Evolutionary conservation across 2,797 vertebrate genomes (phyloP).

Genomic region (Peromyscus eremicus): DNA sequence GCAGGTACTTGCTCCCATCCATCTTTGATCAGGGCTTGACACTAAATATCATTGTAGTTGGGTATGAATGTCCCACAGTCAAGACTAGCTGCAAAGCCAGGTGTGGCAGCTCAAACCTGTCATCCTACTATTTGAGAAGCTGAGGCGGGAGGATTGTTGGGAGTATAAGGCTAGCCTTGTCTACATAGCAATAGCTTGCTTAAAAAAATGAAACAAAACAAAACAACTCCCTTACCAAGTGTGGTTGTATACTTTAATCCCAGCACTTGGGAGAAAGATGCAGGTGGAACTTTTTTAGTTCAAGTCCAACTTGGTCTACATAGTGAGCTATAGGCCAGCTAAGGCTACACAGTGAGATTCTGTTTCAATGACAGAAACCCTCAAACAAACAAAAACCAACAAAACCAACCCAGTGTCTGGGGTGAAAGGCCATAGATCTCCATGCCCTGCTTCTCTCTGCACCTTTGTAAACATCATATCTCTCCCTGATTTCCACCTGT

Average conservation of each 20-base stretch:
- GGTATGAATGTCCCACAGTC: neutral
- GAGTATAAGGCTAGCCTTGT: neutral
- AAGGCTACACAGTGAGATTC: neutral
- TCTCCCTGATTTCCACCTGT: neutral
- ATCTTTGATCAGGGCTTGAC: neutral
- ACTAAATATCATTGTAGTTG: neutral
- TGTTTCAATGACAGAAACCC: neutral
- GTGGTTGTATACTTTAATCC: neutral
- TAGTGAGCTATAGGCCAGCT: neutral
- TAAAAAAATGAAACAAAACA: neutral
- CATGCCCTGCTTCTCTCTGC: neutral
- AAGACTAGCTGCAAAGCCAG: neutral
- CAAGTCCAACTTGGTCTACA: neutral
- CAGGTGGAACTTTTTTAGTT: neutral
- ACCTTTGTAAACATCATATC: rapidly evolving
- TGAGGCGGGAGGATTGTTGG: neutral
- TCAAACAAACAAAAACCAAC: neutral
- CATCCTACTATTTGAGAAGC: neutral
- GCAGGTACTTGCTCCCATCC: neutral
- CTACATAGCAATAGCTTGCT: neutral
- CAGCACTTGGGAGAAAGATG: neutral
- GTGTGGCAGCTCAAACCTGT: neutral
- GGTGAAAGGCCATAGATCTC: neutral
- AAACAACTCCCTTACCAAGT: neutral
- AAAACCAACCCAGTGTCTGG: neutral